Percentiles rank a stretch among this genome's conserved stretches.
Conservation (phyloP, 2,888 invertebrate species). For the Apotomis turbidana region DNA sequence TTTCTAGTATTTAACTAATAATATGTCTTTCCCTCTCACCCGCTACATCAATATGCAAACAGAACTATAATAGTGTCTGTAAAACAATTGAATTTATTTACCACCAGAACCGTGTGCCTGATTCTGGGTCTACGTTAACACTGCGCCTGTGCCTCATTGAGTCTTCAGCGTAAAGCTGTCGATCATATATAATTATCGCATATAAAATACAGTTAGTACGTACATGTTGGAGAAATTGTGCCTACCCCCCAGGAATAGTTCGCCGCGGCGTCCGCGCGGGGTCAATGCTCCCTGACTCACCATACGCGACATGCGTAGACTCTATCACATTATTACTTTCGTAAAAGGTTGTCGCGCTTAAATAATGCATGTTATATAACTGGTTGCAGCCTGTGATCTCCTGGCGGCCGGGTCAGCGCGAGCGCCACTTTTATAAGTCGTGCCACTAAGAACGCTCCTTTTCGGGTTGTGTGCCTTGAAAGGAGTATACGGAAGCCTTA, state of each 20-base stretch:
- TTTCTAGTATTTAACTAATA: no score
- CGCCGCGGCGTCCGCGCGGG: conserved; percentile 69
- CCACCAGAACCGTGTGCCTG: background rate
- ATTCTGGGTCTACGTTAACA: background rate
- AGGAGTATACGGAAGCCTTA: conserved; percentile 10
- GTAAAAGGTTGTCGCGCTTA: conserved; percentile 79
- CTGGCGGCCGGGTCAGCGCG: conserved; percentile 32
- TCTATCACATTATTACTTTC: conserved; percentile 82
- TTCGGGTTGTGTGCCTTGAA: background rate
- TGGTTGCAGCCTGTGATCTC: conserved; percentile 76
- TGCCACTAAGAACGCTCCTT: conserved; percentile 4
- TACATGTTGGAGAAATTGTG: conserved; percentile 38
- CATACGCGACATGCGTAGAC: conserved; percentile 72
- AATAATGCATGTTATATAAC: conserved; percentile 83
- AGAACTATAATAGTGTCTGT: no score
- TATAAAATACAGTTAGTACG: conserved; percentile 31
- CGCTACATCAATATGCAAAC: no score
- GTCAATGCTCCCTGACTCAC: conserved; percentile 77
- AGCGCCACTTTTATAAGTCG: conserved; percentile 13
- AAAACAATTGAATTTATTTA: no score
- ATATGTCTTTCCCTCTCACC: no score
- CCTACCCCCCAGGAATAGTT: conserved; percentile 65
- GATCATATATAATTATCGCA: conserved; percentile 23
- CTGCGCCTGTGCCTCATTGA: background rate
- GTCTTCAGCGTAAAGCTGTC: conserved; percentile 16